Evolutionary conservation across 1,140 invertebrate species (phyloP), one percentile per base, ranked within the genome.

Genomic region (Drosophila pseudoobscura): DNA sequence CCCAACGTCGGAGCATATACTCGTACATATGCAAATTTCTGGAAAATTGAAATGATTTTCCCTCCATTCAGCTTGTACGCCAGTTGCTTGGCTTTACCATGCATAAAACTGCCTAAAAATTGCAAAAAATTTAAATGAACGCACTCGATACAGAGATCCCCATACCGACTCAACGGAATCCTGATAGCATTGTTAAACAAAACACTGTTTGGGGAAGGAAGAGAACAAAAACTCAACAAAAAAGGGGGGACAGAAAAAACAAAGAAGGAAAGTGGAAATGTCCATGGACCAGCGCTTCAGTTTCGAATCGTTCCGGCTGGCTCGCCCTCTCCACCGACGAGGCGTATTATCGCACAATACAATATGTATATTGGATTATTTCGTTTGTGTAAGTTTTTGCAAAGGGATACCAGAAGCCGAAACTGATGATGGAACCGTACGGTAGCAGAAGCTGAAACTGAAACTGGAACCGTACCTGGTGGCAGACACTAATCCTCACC

Each of bases 41-140:
- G 63, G 65, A 58, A 84, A 82, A 87, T 82, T 75, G 83, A 87
- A 87, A 87, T 78, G 70, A 87, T 87, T 87, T 80, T 41, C 47
- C 71, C 78, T 29, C 47, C 71, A 62, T 82, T 78, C 71, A 82
- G 82, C 75, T 80, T 64, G 50, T 69, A 66, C 65, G 62, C 53
- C 64, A 66, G 71, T 76, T 70, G 78, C 76, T 39, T 83, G 78
- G 76, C 54, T 76, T 83, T 88, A 46, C 75, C 83, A 66, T 66
- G 83, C 63, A 79, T 76, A 78, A 79, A 88, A 76, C 75, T 75
- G 83, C 84, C 83, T 79, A 89, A 88, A 85, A 83, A 88, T 72
- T 80, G 82, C 69, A 69, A 88, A 85, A 82, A 78, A 79, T 82
- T 88, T 77, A 88, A 88, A 88, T 82, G 79, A 83, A 88, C 75